Evolutionary conservation across 2,888 invertebrate species (phyloP).

Genomic region (Netelia virgata): DNA sequence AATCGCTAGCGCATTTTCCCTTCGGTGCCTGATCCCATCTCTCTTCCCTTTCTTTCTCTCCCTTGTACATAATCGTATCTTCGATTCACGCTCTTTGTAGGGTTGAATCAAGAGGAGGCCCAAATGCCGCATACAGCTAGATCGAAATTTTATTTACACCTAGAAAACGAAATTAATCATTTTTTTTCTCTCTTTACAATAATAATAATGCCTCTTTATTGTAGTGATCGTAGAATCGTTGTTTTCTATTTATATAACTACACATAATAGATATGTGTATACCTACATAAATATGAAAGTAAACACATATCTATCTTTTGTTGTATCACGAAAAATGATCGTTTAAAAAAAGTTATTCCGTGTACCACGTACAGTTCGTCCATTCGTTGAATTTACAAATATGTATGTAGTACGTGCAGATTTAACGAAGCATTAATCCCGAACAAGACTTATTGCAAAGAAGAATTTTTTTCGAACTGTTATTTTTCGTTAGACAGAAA

Average conservation of each 20-base stretch:
- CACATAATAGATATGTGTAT: background rate
- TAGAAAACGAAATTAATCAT: slow-evolving; percentile 64
- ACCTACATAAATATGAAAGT: background rate
- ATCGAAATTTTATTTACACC: slow-evolving; percentile 68
- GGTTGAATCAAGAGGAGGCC: slow-evolving; percentile 7
- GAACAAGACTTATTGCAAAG: slow-evolving; percentile 41
- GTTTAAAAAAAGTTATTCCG: too few relatives aligned
- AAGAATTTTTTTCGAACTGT: slow-evolving; percentile 7
- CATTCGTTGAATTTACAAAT: background rate
- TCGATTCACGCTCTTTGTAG: background rate
- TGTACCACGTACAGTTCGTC: too few relatives aligned
- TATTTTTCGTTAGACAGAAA: slow-evolving; percentile 26
- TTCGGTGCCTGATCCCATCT: background rate
- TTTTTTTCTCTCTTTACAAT: slow-evolving; percentile 46
- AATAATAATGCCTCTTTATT: slow-evolving; percentile 68
- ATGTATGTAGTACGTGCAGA: slow-evolving; percentile 7
- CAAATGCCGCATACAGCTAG: slow-evolving; percentile 27
- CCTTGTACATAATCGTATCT: slow-evolving; percentile 6
- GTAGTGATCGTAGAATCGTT: slow-evolving; percentile 59
- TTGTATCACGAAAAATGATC: too few relatives aligned
- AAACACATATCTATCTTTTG: background rate
- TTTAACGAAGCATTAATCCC: slow-evolving; percentile 53
- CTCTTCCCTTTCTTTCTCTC: slow-evolving; percentile 2
- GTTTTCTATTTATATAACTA: slow-evolving; percentile 19
- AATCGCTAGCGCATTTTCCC: slow-evolving; percentile 10